Percentiles rank a stretch among this genome's conserved stretches.
Conservation (phyloP, 1,140 invertebrate genomes). For the Saccostrea echinata region DNA sequence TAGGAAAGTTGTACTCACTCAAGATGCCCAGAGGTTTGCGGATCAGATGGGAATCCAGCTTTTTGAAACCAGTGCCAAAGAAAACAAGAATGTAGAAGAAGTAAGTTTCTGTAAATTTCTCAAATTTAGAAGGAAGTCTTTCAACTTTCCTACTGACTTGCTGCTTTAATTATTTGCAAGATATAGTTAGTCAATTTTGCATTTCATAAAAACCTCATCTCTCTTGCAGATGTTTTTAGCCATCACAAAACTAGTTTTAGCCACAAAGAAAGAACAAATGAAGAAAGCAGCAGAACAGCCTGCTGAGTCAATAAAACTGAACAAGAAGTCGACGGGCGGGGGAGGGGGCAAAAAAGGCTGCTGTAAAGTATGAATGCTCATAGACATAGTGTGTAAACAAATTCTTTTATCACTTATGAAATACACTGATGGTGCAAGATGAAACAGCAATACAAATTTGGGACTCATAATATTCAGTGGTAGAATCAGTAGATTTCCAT, state of each 20-base stretch:
- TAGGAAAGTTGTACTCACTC: constrained; percentile 96
- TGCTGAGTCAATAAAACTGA: constrained; percentile 66
- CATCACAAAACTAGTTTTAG: constrained; percentile 86
- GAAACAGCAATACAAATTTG: not conserved
- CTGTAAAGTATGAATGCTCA: constrained; percentile 59
- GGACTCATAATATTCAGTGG: constrained; percentile 1
- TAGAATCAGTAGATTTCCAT: constrained; percentile 8
- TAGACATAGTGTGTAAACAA: constrained; percentile 43
- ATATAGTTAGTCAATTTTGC: not conserved
- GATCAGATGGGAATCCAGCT: constrained; percentile 97
- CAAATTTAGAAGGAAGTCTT: too few species aligned
- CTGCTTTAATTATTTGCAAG: too few species aligned
- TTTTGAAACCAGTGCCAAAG: constrained; percentile 99
- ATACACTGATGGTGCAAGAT: not conserved
- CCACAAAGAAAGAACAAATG: constrained; percentile 84
- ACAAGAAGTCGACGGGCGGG: constrained; percentile 51
- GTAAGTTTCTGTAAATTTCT: constrained; percentile 79
- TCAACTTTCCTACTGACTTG: too few species aligned
- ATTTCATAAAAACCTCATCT: constrained; percentile 38
- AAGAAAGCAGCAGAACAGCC: constrained; percentile 78
- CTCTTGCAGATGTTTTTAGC: constrained; percentile 87
- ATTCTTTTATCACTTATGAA: constrained; percentile 1
- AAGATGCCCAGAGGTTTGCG: constrained; percentile 98
- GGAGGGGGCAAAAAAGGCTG: constrained; percentile 46
- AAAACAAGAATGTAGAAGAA: constrained; percentile 99